Conservation (phyloP, 53 echinoderm and acorn worm genomes). For the Echinarachnius parma region DNA sequence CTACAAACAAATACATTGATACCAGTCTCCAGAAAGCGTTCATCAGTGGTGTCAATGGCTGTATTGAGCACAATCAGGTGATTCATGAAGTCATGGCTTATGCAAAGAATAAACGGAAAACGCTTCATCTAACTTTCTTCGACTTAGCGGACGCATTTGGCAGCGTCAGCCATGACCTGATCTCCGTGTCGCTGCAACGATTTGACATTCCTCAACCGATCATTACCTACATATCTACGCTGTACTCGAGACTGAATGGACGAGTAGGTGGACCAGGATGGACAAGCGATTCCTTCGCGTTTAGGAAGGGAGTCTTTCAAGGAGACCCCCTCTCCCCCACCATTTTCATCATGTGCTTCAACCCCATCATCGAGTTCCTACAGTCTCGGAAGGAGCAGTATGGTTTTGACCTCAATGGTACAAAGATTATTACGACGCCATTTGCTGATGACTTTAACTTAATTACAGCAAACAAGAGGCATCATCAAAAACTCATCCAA, state of each 20-base stretch:
- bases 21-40: slow-evolving; percentile 46
- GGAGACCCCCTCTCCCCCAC: slow-evolving; percentile 41
- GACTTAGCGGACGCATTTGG: slow-evolving; percentile 47
- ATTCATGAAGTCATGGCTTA: slow-evolving; percentile 17
- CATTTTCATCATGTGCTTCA: slow-evolving; percentile 45
- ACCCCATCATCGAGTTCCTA: slow-evolving; percentile 35
- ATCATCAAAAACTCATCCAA: slow-evolving; percentile 42
- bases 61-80: slow-evolving; percentile 46
- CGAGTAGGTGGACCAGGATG: not conserved
- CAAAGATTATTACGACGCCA: slow-evolving; percentile 40
- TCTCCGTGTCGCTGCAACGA: slow-evolving; percentile 7
- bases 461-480: slow-evolving; percentile 32
- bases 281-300: not conserved
- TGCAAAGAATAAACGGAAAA: not conserved
- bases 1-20: slow-evolving; percentile 37
- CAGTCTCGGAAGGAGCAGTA: not conserved
- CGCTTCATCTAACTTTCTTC: slow-evolving; percentile 12
- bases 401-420: slow-evolving; percentile 27
- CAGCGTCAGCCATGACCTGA: slow-evolving; percentile 21
- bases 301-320: slow-evolving; percentile 39
- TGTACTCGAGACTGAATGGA: slow-evolving; percentile 14
- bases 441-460: slow-evolving; percentile 49
- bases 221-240: not conserved
- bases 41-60: slow-evolving; percentile 26
- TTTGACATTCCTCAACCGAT: slow-evolving; percentile 1